These are phyloP conservation scores for Platycercus adscitus DNA, from an alignment of 2,113 vertebrate genomes.

Conservation along the genomic window DNA sequence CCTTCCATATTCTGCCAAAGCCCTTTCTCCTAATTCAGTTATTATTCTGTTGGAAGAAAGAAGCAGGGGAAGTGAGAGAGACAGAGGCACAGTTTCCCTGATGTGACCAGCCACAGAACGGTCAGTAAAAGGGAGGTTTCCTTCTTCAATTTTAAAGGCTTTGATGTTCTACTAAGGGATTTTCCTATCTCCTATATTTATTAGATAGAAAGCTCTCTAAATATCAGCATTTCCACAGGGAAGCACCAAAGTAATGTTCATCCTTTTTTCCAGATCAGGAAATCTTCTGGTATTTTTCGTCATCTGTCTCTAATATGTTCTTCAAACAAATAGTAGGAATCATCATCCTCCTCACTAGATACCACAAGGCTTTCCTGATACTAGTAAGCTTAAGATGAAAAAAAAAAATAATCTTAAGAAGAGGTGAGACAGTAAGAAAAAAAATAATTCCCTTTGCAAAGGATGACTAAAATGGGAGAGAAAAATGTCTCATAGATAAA, in stretches of 20 bases:
- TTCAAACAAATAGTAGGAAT: neutral
- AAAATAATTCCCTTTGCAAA: neutral
- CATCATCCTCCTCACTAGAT: neutral
- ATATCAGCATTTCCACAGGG: conserved; percentile 57
- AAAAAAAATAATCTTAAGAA: neutral
- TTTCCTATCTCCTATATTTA: conserved; percentile 29
- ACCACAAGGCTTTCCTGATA: neutral
- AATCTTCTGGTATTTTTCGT: conserved; percentile 21
- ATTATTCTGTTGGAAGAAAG: neutral
- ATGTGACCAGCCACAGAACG: neutral
- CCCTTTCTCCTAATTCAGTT: neutral
- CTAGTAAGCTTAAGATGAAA: neutral
- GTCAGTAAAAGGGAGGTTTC: neutral
- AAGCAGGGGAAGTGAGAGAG: neutral
- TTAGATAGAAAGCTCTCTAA: conserved; percentile 55
- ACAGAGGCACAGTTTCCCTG: neutral
- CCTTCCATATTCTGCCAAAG: neutral
- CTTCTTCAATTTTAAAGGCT: conserved; percentile 48
- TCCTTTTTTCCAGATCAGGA: neutral
- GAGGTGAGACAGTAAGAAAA: neutral
- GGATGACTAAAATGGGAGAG: neutral
- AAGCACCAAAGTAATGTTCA: conserved; percentile 4
- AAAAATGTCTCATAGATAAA: neutral
- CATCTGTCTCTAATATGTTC: neutral
- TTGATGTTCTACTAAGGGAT: conserved; percentile 28